These are phyloP conservation scores for Eupithecia vulgata DNA, from an alignment of 2,888 invertebrate species.

Conservation along the genomic window DNA sequence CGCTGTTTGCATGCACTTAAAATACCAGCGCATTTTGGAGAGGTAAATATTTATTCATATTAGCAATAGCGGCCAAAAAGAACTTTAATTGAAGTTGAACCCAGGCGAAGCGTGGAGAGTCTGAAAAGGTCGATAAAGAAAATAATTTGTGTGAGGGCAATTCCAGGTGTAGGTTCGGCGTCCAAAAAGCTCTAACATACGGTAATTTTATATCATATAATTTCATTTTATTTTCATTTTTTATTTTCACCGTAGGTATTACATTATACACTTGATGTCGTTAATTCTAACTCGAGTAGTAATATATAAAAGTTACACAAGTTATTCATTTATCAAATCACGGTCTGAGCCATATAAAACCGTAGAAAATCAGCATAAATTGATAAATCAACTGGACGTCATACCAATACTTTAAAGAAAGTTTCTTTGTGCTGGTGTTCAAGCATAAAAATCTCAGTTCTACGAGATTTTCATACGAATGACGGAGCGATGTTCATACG, in stretches of 20 bases:
- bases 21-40: background rate
- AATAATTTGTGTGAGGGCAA: background rate
- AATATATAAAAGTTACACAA: no score
- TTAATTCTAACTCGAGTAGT: no score
- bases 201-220: no score
- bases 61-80: background rate
- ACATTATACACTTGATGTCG: no score
- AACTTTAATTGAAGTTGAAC: background rate
- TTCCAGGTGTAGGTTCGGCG: background rate
- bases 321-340: no score
- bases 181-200: no score
- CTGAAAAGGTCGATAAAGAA: background rate
- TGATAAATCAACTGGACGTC: background rate
- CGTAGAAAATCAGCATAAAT: background rate
- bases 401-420: background rate
- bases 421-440: background rate
- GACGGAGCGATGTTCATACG: no score
- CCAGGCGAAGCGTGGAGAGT: background rate
- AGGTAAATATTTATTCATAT: slow-evolving; percentile 2
- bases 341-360: background rate
- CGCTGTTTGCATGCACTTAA: slow-evolving; percentile 24
- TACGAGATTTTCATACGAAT: no score
- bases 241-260: no score
- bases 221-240: no score
- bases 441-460: no score